Base-by-base conservation (phyloP, 2,797 vertebrate species). In the Bovichtus diacanthus region DNA sequence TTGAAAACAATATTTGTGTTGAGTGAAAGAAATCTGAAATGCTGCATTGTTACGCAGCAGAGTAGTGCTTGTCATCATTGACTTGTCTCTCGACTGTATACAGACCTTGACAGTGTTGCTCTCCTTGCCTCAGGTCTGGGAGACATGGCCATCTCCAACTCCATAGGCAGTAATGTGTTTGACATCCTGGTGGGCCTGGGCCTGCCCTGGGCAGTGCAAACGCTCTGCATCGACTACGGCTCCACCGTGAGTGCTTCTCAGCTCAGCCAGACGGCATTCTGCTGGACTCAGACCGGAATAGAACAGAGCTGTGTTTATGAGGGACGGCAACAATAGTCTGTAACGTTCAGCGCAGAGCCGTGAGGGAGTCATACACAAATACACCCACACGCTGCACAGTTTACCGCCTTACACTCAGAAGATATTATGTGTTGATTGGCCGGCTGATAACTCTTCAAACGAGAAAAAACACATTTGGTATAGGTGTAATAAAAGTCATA, bases 111-210 rank as follows among this genome's bases (percentile, higher is more conserved):
- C 80, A 31, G 44, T 74, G 63, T 74, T 85, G 39, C 58, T 84
- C 73, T 87, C 72, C 23, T 77, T 65, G 54, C 85, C 82, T 76
- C 94, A 99, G 97, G 97, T 86, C 92, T 98, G 95, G 97, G 97
- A 23, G 97, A 99, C 86, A 98, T 99, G 97, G 97, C 97, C 1
- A 97, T 99, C 80, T 99, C 97, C 70, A 98, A 99, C 93, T 99
- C 97, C 81, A 98, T 99, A 0, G 97, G 97, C 85, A 98, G 97
- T 91, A 99, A 98, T 11, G 97, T 99, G 71, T 99, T 98, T 88
- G 97, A 99, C 93, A 99, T 99, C 91, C 93, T 98, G 81, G 96
- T 99, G 29, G 97, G 97, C 29, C 94, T 99, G 19, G 97, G 97
- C 5, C 95, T 99, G 76, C 97, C 97, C 0, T 99, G 97, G 97